These are phyloP conservation scores for Carpatolechia fugitivella DNA, from an alignment of 2,888 invertebrate species.

Conservation along the genomic window DNA sequence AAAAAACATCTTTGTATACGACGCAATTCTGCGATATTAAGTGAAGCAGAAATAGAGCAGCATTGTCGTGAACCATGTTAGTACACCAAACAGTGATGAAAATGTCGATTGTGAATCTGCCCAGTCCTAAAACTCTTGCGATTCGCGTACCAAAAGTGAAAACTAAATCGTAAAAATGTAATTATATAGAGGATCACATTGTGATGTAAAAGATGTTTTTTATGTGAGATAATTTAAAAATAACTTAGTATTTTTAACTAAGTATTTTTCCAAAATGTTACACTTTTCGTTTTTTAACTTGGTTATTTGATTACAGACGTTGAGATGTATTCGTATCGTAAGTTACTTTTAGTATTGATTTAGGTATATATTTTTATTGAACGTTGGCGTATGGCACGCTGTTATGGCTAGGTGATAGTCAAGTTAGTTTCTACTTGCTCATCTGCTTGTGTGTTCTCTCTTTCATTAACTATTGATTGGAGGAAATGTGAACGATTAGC, in stretches of 20 bases:
- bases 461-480: constrained; percentile 44
- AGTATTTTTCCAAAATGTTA: constrained; percentile 76
- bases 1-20: constrained; percentile 1
- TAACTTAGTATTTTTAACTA: constrained; percentile 74
- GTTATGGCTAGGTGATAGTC: constrained; percentile 37
- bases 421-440: constrained; percentile 42
- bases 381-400: constrained; percentile 38
- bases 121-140: constrained; percentile 36
- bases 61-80: constrained; percentile 32
- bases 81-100: constrained; percentile 34
- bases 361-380: constrained; percentile 49
- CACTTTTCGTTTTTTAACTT: constrained; percentile 67
- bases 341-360: constrained; percentile 63
- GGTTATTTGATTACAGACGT: constrained; percentile 56
- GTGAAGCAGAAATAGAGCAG: constrained; percentile 12
- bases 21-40: background rate
- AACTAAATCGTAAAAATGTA: constrained; percentile 47
- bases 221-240: constrained; percentile 69
- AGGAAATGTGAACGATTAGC: constrained; percentile 48
- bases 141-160: constrained; percentile 26
- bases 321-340: constrained; percentile 57
- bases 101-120: constrained; percentile 38
- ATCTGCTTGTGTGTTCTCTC: constrained; percentile 40
- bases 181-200: constrained; percentile 65
- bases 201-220: constrained; percentile 75